Evolutionary conservation across 2,888 invertebrate genomes (phyloP).

Genomic region (Dasysyrphus tricinctus): DNA sequence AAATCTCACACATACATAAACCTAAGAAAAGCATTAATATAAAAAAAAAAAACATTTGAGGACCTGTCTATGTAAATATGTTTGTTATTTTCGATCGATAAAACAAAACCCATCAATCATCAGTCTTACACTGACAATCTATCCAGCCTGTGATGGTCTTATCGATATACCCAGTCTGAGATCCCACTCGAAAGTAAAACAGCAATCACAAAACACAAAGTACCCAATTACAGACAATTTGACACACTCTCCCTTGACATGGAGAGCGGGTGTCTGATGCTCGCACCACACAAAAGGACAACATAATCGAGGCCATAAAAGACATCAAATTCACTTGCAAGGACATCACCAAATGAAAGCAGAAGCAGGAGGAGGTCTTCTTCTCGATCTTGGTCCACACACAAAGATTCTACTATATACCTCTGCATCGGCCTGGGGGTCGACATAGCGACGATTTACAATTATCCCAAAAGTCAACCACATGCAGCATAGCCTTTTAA

Average conservation of each 20-base stretch:
- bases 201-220: conserved; percentile 70
- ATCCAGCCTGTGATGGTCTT: conserved; percentile 22
- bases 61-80: not conserved
- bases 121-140: conserved; percentile 48
- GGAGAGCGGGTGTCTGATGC: conserved; percentile 22
- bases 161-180: conserved; percentile 25
- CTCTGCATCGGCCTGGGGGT: conserved; percentile 48
- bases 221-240: conserved; percentile 75
- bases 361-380: conserved; percentile 11
- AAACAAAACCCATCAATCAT: conserved; percentile 33
- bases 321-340: conserved; percentile 74
- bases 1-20: no score
- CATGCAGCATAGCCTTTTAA: conserved; percentile 62
- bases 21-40: not conserved
- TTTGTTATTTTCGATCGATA: not conserved
- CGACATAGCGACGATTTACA: conserved; percentile 57
- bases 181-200: conserved; percentile 53
- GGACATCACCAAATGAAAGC: conserved; percentile 51
- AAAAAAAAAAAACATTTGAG: not conserved
- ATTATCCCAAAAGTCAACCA: conserved; percentile 70
- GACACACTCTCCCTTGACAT: conserved; percentile 65
- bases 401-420: conserved; percentile 1
- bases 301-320: conserved; percentile 74
- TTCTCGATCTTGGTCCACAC: not conserved
- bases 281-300: conserved; percentile 58